Evolutionary conservation across 2,888 invertebrate genomes (phyloP).

Genomic region (Tetranychus truncatus): DNA sequence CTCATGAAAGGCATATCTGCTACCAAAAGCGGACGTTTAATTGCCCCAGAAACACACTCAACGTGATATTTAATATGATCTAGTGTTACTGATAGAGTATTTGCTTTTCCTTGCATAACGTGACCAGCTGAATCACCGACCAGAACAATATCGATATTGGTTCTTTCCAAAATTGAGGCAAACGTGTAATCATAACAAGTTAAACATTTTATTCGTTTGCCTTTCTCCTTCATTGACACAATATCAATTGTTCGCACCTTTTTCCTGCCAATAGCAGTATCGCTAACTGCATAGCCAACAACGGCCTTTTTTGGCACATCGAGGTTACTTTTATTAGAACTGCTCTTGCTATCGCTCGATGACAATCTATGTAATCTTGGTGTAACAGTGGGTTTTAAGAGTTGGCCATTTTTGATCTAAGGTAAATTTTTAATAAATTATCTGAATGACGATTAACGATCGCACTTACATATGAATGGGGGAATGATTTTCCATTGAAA

Average conservation of each 20-base stretch:
- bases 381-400: too few relatives aligned
- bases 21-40: constrained; percentile 8
- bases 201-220: not conserved
- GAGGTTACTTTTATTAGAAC: too few relatives aligned
- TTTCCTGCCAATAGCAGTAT: not conserved
- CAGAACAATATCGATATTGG: constrained; percentile 14
- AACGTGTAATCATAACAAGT: constrained; percentile 11
- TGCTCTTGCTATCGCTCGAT: too few relatives aligned
- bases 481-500: too few relatives aligned
- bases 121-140: constrained; percentile 17
- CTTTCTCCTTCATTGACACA: not conserved
- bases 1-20: constrained; percentile 18
- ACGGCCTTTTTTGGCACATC: not conserved
- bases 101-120: constrained; percentile 15
- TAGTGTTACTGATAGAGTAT: constrained; percentile 15
- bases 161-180: constrained; percentile 7
- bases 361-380: too few relatives aligned
- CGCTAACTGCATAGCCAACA: not conserved
- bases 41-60: constrained; percentile 5
- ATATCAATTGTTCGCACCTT: constrained; percentile 3
- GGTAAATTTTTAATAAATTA: too few relatives aligned
- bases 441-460: too few relatives aligned
- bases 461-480: too few relatives aligned
- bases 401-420: too few relatives aligned
- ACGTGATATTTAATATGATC: constrained; percentile 16